These are phyloP conservation scores for Hippoglossus hippoglossus DNA, from an alignment of 2,797 vertebrate genomes.

Conservation along the genomic window DNA sequence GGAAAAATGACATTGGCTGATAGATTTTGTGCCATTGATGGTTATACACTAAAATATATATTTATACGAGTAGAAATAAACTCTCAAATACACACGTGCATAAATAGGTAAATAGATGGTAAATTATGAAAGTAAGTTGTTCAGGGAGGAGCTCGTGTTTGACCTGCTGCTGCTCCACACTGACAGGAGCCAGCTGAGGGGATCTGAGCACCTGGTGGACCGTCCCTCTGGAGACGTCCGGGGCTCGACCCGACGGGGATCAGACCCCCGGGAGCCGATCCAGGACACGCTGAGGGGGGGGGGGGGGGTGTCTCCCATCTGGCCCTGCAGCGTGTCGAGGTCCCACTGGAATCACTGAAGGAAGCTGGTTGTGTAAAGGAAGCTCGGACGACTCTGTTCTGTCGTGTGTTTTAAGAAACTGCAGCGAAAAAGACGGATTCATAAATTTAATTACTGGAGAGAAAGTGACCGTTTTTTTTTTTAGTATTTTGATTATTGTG, in stretches of 20 bases:
- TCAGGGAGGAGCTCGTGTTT: neutral
- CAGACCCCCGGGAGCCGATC: neutral
- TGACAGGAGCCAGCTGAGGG: neutral
- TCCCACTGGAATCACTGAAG: slow-evolving; percentile 1
- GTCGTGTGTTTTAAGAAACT: neutral
- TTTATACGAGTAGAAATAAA: too few species aligned
- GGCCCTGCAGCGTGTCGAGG: neutral
- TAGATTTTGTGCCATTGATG: too few species aligned
- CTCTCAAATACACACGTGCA: neutral
- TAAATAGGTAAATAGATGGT: neutral
- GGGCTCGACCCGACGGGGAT: slow-evolving; percentile 9
- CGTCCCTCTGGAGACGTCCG: slow-evolving; percentile 10
- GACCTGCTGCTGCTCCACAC: neutral
- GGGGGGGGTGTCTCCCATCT: slow-evolving; percentile 12
- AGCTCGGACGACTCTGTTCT: neutral
- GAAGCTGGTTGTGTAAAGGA: neutral
- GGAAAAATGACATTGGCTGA: too few species aligned
- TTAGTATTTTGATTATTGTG: too few species aligned
- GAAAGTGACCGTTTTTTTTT: too few species aligned
- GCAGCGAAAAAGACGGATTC: too few species aligned
- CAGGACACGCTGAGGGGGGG: neutral
- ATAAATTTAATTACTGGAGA: too few species aligned
- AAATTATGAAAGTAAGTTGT: neutral
- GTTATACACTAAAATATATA: too few species aligned
- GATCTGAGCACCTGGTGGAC: neutral